These are phyloP conservation scores for Basileuterus tristriatus DNA, from an alignment of 2,797 vertebrate species.

Conservation along the genomic window DNA sequence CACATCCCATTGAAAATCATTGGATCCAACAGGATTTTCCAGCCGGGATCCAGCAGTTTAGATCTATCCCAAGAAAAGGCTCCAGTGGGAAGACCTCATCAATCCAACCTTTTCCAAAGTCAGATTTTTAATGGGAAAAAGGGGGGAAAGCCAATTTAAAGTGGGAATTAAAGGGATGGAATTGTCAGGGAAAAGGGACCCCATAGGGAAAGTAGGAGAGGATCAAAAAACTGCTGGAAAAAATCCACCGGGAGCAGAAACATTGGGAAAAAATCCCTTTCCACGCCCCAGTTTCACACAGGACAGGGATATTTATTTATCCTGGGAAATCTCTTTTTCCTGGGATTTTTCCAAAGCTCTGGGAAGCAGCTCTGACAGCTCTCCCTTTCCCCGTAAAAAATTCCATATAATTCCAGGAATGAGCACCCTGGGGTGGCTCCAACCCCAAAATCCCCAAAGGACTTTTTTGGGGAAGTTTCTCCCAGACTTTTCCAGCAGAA, in stretches of 20 bases:
- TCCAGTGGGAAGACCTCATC: fast-evolving
- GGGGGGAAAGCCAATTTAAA: fast-evolving
- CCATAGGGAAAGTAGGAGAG: fast-evolving
- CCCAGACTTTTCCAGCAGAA: not conserved
- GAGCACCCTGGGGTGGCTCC: fast-evolving
- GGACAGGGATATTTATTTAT: not conserved
- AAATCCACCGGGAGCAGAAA: not conserved
- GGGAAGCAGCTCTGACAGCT: fast-evolving
- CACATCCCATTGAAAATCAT: not conserved
- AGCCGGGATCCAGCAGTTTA: not conserved
- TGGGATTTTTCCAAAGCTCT: not conserved
- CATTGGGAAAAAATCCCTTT: not conserved
- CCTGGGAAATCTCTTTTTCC: not conserved
- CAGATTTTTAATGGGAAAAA: not conserved
- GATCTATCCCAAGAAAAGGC: not conserved
- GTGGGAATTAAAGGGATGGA: fast-evolving
- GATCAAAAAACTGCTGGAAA: fast-evolving
- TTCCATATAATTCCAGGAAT: fast-evolving
- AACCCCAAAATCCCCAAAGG: not conserved
- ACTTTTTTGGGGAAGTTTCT: not conserved
- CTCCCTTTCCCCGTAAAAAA: not conserved
- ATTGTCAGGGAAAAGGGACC: not conserved
- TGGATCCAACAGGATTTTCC: not conserved
- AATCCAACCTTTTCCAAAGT: not conserved
- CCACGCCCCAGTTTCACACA: fast-evolving